A percentile compares a stretch with the other conserved stretches of the same genome.
Evolutionary conservation across 2,797 vertebrate species (phyloP).

Genomic region (Ibycter americanus): DNA sequence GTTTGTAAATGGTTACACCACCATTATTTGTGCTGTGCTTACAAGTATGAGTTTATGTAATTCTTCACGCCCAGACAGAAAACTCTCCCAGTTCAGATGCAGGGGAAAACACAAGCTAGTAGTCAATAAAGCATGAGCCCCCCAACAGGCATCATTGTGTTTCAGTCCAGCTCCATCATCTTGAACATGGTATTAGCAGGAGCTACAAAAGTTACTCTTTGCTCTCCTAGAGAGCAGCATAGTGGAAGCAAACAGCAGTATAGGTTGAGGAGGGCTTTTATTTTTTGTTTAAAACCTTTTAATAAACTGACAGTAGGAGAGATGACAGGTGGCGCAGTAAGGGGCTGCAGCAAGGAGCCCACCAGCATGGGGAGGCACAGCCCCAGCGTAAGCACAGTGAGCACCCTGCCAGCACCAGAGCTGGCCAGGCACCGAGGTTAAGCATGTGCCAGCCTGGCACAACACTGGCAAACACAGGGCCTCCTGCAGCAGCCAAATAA

Average conservation of each 20-base stretch:
- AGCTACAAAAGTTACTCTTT: not conserved
- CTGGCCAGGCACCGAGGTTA: not conserved
- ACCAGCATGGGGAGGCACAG: not conserved
- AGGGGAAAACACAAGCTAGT: not conserved
- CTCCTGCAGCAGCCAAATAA: not conserved
- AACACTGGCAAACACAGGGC: not conserved
- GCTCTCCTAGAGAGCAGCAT: not conserved
- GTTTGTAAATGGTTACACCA: not conserved
- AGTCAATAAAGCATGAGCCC: not conserved
- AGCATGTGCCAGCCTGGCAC: not conserved
- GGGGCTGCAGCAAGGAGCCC: not conserved
- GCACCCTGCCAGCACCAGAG: not conserved
- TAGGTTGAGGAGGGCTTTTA: not conserved
- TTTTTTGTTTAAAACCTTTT: not conserved
- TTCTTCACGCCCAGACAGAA: not conserved
- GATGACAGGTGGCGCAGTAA: not conserved
- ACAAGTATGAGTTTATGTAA: not conserved
- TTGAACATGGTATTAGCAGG: not conserved
- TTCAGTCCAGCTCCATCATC: not conserved
- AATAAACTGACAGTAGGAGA: not conserved
- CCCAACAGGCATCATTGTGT: not conserved
- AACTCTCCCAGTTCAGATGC: not conserved
- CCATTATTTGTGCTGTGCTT: not conserved
- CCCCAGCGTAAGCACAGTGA: not conserved
- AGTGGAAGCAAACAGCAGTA: not conserved